A percentile compares a stretch with the other conserved stretches of the same genome.
phyloP scores from a whole-genome alignment of 2,888 invertebrate genomes.

The Venustoraphidia nigricollis region DNA sequence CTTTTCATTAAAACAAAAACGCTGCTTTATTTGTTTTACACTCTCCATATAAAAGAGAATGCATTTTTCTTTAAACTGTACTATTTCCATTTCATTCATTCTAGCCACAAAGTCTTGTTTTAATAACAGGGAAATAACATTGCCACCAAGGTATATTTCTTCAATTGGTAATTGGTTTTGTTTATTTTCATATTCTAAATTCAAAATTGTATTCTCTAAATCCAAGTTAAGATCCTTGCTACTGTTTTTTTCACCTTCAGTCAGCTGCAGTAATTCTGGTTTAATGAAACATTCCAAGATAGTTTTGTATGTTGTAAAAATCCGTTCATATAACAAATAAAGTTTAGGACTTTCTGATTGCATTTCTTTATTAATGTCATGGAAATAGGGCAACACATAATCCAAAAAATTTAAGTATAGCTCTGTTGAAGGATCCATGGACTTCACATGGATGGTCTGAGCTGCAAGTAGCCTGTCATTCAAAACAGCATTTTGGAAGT shows the following conservation, averaged over 20 bases:
- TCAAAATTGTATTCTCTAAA: background rate
- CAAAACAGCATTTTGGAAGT: background rate
- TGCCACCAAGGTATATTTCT: no score
- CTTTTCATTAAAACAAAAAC: slow-evolving; percentile 5
- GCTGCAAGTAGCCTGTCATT: slow-evolving; percentile 2
- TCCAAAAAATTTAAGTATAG: slow-evolving; percentile 8
- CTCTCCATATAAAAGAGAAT: slow-evolving; percentile 6
- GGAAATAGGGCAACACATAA: slow-evolving; percentile 10
- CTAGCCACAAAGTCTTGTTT: no score
- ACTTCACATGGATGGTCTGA: background rate
- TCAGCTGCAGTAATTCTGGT: slow-evolving; percentile 3
- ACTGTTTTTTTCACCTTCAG: background rate
- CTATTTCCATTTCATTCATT: slow-evolving; percentile 2
- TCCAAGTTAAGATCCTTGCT: slow-evolving; percentile 1
- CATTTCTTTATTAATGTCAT: slow-evolving; percentile 11
- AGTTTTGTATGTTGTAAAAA: slow-evolving; percentile 6
- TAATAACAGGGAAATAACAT: no score
- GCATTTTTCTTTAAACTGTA: slow-evolving; percentile 5
- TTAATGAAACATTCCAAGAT: slow-evolving; percentile 9
- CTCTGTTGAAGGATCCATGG: slow-evolving; percentile 1
- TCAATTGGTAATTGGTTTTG: no score
- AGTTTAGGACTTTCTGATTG: slow-evolving; percentile 11
- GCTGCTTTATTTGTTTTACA: slow-evolving; percentile 5
- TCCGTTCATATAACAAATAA: slow-evolving; percentile 8
- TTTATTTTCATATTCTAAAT: no score